Base-by-base conservation (phyloP, 2,888 invertebrate genomes). In the Temnothorax rugatulus region DNA sequence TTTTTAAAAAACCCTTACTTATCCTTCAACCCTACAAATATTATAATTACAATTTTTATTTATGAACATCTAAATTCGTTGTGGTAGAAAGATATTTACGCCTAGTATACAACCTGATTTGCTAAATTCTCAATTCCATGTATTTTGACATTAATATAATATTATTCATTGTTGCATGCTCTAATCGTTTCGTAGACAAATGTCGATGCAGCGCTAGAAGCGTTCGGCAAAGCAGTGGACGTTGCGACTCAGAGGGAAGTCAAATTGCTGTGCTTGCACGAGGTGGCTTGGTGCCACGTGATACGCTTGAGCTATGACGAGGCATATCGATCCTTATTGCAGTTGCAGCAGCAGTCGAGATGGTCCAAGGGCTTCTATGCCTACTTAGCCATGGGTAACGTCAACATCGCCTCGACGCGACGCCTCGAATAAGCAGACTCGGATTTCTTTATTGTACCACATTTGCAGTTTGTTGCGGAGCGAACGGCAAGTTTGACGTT, bases 281-380 rank as follows among this genome's bases (percentile, higher is more conserved):
- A 97, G 94, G 96, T 97, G 73, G 97, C 96, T 73, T 97, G 97
- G 97, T 97, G 97, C 91, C 95, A 96, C 91, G 92, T 97, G 59
- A 96, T 97, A 87, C 95, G 96, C 85, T 94, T 97, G 84, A 96
- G 96, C 89, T 97, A 96, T 94, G 93, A 93, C 25, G 95, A 96
- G 85, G 96, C 96, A 3, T 95, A 95, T 89, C 92, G 92, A 64
- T 95, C 95, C 52, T 96, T 96, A 89, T 91, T 95, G 13, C 95
- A 96, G 88, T 94, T 97, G 68, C 96, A 96, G 87, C 95, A 95
- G 73, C 95, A 96, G 82, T 96, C 96, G 59, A 95, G 96, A 88
- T 97, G 97, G 97, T 97, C 97, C 44, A 95, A 96, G 90, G 95
- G 96, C 84, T 97, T 97, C 91, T 97, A 97, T 92, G 95, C 96